Percentiles rank a stretch among this genome's conserved stretches.
Conservation (phyloP, 2,888 invertebrate species). For the Pachycephus smyrnensis region DNA sequence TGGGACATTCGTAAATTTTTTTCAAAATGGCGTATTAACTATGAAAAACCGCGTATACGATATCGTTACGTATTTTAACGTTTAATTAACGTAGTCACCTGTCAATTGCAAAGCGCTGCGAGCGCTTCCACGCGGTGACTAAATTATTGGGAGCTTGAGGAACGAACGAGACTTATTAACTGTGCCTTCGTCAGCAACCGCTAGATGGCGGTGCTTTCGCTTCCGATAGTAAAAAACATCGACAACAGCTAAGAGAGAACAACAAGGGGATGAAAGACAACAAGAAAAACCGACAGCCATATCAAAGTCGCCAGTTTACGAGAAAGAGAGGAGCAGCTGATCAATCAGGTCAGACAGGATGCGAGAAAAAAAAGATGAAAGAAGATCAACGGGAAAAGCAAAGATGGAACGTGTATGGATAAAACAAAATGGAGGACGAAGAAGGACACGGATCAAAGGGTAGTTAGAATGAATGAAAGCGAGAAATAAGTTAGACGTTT, state of each 20-base stretch:
- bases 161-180: conserved; percentile 57
- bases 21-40: neutral
- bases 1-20: too few relatives aligned
- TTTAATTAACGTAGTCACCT: too few relatives aligned
- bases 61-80: too few relatives aligned
- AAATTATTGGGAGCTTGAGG: conserved; percentile 29
- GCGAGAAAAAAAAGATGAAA: conserved; percentile 23
- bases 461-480: conserved; percentile 10
- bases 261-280: conserved; percentile 40
- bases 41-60: conserved; percentile 1
- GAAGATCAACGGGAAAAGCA: conserved; percentile 28
- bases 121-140: too few relatives aligned
- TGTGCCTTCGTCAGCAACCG: conserved; percentile 62
- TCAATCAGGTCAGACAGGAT: conserved; percentile 12
- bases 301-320: conserved; percentile 40
- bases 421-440: conserved; percentile 6
- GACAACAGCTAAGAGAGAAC: conserved; percentile 35
- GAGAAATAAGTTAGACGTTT: conserved; percentile 18
- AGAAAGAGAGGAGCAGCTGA: conserved; percentile 26
- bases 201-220: conserved; percentile 48
- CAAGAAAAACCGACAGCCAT: conserved; percentile 44
- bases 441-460: conserved; percentile 6
- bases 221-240: conserved; percentile 28
- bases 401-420: conserved; percentile 10
- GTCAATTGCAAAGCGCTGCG: too few relatives aligned